Evolutionary conservation across 2,888 invertebrate species (phyloP), one percentile per base, ranked within the genome.

Genomic region (Alviniconcha strummeri): DNA sequence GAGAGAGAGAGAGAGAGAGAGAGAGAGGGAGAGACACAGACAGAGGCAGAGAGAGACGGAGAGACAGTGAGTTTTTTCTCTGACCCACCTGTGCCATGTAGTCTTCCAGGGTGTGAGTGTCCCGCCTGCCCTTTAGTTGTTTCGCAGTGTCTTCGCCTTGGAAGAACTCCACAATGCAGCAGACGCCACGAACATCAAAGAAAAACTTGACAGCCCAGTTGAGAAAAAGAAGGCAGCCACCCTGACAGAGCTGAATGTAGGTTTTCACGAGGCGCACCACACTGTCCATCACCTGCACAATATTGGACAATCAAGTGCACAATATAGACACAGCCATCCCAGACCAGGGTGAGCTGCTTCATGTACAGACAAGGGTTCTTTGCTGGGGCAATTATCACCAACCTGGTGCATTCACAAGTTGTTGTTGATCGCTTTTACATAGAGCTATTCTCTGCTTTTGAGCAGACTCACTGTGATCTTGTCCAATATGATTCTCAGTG

Each of bases 221-320:
- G 67, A 89, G 88, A 83, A 91, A 91, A 56, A 91, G 85, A 52
- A 90, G 88, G 87, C 90, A 90, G 15, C 92, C 92, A 83, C 88
- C 89, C 36, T 83, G 79, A 64, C 89, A 88, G 8, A 92, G 86
- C 60, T 90, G 88, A 15, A 89, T 85, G 85, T 88, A 91, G 4
- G 89, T 88, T 80, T 85, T 88, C 13, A 88, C 88, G n/a, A 92
- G 86, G 13, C 91, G 80, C 5, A 87, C 89, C 2, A 91, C 86
- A 60, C 90, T 89, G 87, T 92, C 91, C 83, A 90, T 89, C 77
- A 90, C 86, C 91, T 91, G 81, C 80, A 89, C 0, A 74, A 56
- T 36, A 19, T 56, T 80, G 69, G 5, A 5, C 17, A 69, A 8
- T 5, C 60, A 60, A 7, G 13, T 13, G 13, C 60, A 60, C 60